phyloP scores from a whole-genome alignment of 2,113 vertebrate genomes.

The Mustelus asterias region DNA sequence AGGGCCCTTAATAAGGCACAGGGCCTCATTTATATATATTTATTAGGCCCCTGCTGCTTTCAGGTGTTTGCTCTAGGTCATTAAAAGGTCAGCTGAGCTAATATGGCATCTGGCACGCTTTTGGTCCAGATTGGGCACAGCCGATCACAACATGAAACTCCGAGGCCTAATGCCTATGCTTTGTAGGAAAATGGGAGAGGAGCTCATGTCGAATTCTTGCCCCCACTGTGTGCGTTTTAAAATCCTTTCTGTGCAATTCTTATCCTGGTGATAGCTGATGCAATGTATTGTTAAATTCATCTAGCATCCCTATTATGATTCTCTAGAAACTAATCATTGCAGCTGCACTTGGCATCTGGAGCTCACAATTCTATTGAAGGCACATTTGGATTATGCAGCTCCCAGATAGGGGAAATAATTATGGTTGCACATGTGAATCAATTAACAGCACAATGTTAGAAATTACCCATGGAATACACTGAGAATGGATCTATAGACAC shows the following conservation, averaged over 20 bases:
- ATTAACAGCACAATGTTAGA: constrained; percentile 31
- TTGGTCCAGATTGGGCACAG: not conserved
- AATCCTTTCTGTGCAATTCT: not conserved
- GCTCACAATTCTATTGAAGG: constrained; percentile 9
- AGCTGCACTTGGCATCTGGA: constrained; percentile 22
- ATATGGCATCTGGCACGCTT: not conserved
- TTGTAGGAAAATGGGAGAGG: too few relatives aligned
- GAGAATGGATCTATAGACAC: constrained; percentile 5
- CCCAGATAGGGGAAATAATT: not conserved
- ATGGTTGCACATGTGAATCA: constrained; percentile 26
- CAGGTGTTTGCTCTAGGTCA: not conserved
- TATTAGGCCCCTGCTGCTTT: not conserved
- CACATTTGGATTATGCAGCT: not conserved
- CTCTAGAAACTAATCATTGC: constrained; percentile 9
- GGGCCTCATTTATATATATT: not conserved
- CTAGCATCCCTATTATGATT: not conserved
- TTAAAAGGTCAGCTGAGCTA: not conserved
- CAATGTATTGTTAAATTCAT: not conserved
- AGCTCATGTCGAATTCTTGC: not conserved
- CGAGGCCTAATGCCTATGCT: not conserved
- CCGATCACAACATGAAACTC: not conserved
- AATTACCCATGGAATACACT: constrained; percentile 15
- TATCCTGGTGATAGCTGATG: not conserved
- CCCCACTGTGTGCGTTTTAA: not conserved
- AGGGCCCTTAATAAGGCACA: not conserved